A percentile compares a stretch with the other conserved stretches of the same genome.
These are phyloP conservation scores for Onychostruthus taczanowskii DNA, from an alignment of 2,113 vertebrate genomes.

Conservation along the genomic window DNA sequence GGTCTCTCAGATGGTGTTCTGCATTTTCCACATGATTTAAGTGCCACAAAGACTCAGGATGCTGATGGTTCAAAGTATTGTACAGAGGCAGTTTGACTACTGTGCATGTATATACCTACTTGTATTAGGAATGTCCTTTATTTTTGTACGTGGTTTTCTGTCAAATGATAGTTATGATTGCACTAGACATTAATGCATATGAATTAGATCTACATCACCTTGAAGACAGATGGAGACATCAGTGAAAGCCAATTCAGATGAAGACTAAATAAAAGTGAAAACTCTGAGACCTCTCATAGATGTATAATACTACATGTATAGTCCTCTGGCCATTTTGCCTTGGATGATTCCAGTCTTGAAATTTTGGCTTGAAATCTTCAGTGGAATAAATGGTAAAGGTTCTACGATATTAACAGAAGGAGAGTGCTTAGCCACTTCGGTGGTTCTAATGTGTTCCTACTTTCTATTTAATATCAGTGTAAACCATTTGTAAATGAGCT, in stretches of 20 bases:
- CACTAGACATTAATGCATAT: neutral
- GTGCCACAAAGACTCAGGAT: slow-evolving; percentile 58
- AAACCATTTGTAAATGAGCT: neutral
- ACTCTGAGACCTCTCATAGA: neutral
- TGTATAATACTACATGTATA: neutral
- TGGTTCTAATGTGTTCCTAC: neutral
- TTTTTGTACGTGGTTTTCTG: neutral
- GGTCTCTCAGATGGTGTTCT: neutral
- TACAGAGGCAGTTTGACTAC: neutral
- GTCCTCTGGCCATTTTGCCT: neutral
- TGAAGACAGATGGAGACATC: neutral
- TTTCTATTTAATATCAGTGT: neutral
- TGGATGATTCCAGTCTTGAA: neutral
- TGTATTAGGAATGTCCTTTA: neutral
- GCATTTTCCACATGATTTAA: slow-evolving; percentile 26
- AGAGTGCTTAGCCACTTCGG: neutral
- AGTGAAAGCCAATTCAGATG: neutral
- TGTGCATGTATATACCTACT: neutral
- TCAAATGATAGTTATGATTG: neutral
- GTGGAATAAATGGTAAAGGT: neutral
- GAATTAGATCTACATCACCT: neutral
- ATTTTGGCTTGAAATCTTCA: neutral
- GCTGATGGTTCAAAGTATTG: neutral
- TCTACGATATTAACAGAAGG: neutral
- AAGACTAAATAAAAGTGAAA: neutral